These are phyloP conservation scores for Asobara japonica DNA, from an alignment of 1,140 invertebrate genomes.

Conservation along the genomic window DNA sequence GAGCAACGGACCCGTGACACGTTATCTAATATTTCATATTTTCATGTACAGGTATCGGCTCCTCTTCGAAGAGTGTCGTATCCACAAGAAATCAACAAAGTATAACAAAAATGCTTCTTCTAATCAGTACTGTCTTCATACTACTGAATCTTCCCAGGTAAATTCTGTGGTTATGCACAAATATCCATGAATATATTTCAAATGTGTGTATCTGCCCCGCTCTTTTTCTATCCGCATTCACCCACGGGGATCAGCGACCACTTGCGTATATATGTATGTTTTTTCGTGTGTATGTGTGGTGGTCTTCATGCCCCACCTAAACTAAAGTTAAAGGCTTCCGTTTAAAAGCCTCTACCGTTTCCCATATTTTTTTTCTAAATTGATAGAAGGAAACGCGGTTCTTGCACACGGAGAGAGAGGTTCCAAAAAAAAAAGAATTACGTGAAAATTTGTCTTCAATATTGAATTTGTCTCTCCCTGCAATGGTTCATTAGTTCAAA, in stretches of 20 bases:
- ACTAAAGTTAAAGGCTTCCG: too few relatives aligned
- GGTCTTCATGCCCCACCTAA: too few relatives aligned
- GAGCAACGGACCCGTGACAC: too few relatives aligned
- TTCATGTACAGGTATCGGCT: conserved; percentile 53
- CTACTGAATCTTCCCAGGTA: conserved; percentile 70
- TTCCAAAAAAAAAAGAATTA: conserved; percentile 5
- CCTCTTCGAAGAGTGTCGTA: conserved; percentile 60
- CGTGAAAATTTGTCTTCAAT: not conserved
- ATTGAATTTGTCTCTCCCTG: conserved; percentile 31
- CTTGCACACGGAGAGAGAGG: conserved; percentile 6
- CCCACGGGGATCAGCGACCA: too few relatives aligned
- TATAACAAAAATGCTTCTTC: conserved; percentile 69
- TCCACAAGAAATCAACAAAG: conserved; percentile 68
- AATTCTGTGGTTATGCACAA: too few relatives aligned
- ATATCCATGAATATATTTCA: too few relatives aligned
- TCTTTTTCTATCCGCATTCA: too few relatives aligned
- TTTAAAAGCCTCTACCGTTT: too few relatives aligned
- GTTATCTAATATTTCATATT: not conserved
- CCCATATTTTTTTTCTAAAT: not conserved
- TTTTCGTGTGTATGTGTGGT: too few relatives aligned
- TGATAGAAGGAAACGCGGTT: not conserved
- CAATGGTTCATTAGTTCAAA: too few relatives aligned
- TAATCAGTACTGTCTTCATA: conserved; percentile 69
- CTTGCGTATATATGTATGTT: too few relatives aligned
- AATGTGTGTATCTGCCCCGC: too few relatives aligned